phyloP scores from a whole-genome alignment of 2,888 invertebrate species.

The Meteorus colon region DNA sequence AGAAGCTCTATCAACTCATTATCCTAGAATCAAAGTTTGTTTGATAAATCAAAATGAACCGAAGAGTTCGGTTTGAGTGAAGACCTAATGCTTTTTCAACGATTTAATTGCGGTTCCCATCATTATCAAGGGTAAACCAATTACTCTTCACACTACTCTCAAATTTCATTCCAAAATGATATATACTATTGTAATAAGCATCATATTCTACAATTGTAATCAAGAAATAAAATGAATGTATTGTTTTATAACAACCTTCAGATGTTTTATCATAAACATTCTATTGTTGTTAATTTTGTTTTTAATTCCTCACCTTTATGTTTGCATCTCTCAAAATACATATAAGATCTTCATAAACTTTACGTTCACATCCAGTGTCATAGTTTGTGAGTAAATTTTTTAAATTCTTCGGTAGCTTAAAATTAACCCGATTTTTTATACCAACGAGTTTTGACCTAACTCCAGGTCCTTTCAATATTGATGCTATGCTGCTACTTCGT shows the following conservation, averaged over 20 bases:
- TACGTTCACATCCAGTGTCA: slow-evolving; percentile 69
- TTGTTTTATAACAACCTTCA: too few relatives aligned
- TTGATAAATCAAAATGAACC: slow-evolving; percentile 22
- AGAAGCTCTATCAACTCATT: slow-evolving; percentile 76
- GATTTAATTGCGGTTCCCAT: too few relatives aligned
- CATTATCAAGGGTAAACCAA: too few relatives aligned
- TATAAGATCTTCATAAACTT: slow-evolving; percentile 75
- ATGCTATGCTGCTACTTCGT: slow-evolving; percentile 64
- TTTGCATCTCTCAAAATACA: slow-evolving; percentile 74
- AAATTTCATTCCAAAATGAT: too few relatives aligned
- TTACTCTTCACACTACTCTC: too few relatives aligned
- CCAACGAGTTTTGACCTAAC: slow-evolving; percentile 59
- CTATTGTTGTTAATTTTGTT: background rate
- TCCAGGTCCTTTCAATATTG: slow-evolving; percentile 65
- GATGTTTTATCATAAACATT: too few relatives aligned
- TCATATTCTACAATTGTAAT: too few relatives aligned
- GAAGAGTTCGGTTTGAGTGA: slow-evolving; percentile 8
- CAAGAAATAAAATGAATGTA: too few relatives aligned
- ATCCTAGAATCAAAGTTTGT: slow-evolving; percentile 72
- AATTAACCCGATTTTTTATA: slow-evolving; percentile 68
- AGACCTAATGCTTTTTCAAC: too few relatives aligned
- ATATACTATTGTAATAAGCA: too few relatives aligned
- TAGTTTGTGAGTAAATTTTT: slow-evolving; percentile 73
- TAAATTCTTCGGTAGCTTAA: slow-evolving; percentile 75
- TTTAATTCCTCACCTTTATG: slow-evolving; percentile 65